Conservation (phyloP, 2,888 invertebrate species). For the Leptinotarsa peninsularis region DNA sequence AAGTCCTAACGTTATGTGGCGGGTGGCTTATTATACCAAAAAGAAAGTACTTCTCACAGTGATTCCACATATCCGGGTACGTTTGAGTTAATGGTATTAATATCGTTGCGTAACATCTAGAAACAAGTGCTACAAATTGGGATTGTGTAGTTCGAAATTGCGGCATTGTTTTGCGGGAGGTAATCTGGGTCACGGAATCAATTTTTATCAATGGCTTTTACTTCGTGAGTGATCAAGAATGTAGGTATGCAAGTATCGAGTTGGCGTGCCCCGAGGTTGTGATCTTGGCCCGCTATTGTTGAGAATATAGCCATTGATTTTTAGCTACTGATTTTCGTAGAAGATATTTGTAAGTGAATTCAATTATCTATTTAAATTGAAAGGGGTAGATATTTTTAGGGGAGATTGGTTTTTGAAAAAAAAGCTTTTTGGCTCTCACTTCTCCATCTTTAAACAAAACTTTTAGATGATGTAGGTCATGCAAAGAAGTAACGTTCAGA, state of each 20-base stretch:
- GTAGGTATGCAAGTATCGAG: background rate
- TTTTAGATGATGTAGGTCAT: too few relatives aligned
- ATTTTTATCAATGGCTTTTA: constrained; percentile 27
- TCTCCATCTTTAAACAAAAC: too few relatives aligned
- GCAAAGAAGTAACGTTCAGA: too few relatives aligned
- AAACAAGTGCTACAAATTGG: constrained; percentile 30
- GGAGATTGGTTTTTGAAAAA: too few relatives aligned
- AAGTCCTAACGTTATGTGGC: constrained; percentile 36
- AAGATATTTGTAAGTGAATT: background rate
- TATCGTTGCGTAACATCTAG: constrained; percentile 25
- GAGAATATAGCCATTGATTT: background rate
- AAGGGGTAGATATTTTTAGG: too few relatives aligned
- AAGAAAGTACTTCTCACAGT: constrained; percentile 20
- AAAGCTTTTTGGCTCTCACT: too few relatives aligned
- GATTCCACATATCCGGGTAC: constrained; percentile 28
- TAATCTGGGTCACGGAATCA: constrained; percentile 17
- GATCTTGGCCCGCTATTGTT: constrained; percentile 24
- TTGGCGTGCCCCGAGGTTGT: constrained; percentile 21
- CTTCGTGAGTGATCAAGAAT: constrained; percentile 24
- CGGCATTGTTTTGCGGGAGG: constrained; percentile 26
- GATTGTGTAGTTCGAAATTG: constrained; percentile 17
- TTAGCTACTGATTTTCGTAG: background rate
- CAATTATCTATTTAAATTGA: too few relatives aligned
- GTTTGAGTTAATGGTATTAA: constrained; percentile 16
- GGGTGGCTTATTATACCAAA: constrained; percentile 12